Conservation (phyloP, 2,113 vertebrate genomes). For the Proterorhinus semilunaris region DNA sequence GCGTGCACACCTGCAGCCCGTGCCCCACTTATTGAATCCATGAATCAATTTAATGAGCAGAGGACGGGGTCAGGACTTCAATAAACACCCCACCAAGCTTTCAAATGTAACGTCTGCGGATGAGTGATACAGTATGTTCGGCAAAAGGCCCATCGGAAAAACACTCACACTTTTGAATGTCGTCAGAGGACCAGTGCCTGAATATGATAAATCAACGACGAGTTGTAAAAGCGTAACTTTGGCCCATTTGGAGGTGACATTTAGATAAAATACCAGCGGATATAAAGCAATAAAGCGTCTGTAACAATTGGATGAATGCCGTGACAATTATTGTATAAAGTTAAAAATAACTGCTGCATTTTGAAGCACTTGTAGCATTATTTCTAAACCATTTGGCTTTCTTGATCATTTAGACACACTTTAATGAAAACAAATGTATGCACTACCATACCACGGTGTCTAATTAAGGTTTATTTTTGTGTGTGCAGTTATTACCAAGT, state of each 20-base stretch:
- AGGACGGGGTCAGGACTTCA: slow-evolving; percentile 71
- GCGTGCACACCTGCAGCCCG: slow-evolving; percentile 68
- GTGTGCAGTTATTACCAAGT: too few species aligned
- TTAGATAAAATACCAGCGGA: not conserved
- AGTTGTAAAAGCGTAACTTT: not conserved
- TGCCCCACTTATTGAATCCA: slow-evolving; percentile 73
- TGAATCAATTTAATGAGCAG: slow-evolving; percentile 79
- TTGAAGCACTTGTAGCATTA: too few species aligned
- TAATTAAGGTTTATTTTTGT: too few species aligned
- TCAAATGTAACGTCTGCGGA: slow-evolving; percentile 52
- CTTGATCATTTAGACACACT: too few species aligned
- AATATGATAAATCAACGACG: slow-evolving; percentile 26
- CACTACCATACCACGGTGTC: too few species aligned
- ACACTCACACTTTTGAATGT: slow-evolving; percentile 32
- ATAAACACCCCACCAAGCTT: slow-evolving; percentile 71
- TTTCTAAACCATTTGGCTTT: too few species aligned
- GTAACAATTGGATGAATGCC: too few species aligned
- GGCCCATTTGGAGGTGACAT: not conserved
- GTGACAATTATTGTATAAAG: too few species aligned
- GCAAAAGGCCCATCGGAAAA: slow-evolving; percentile 39
- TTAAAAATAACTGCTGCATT: too few species aligned
- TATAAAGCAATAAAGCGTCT: not conserved
- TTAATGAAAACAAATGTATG: too few species aligned
- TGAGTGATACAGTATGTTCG: slow-evolving; percentile 55
- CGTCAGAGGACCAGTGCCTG: slow-evolving; percentile 3